A percentile compares a stretch with the other conserved stretches of the same genome.
phyloP scores from a whole-genome alignment of 2,888 invertebrate species.

The Nycteola revayana region DNA sequence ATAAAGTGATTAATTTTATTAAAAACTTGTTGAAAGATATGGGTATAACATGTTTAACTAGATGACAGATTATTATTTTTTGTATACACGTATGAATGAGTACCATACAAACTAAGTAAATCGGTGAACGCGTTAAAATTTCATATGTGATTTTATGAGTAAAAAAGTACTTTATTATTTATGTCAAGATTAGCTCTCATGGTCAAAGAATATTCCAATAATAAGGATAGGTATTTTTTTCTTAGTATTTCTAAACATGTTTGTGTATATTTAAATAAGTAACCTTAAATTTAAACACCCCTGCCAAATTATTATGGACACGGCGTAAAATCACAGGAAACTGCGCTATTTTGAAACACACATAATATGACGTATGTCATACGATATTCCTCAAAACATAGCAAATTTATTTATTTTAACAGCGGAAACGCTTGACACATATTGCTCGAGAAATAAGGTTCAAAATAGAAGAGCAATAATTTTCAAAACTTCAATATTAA shows the following conservation, averaged over 20 bases:
- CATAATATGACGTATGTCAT: conserved; percentile 54
- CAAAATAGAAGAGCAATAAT: conserved; percentile 25
- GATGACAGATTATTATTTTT: no score
- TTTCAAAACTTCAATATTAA: conserved; percentile 1
- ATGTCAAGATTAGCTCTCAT: no score
- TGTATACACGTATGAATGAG: no score
- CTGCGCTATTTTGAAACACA: conserved; percentile 53
- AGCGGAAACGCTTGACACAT: conserved; percentile 10
- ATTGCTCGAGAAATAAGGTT: conserved; percentile 21
- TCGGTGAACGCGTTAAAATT: no score
- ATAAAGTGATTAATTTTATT: conserved; percentile 30
- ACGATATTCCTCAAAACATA: conserved; percentile 44
- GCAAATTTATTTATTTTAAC: conserved; percentile 14
- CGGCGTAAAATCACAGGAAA: conserved; percentile 50
- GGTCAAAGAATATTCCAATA: no score
- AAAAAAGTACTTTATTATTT: no score
- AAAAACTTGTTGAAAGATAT: conserved; percentile 15
- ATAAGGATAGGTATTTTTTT: no score
- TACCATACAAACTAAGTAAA: background rate
- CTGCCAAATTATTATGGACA: conserved; percentile 28
- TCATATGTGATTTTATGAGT: no score
- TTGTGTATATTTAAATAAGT: background rate
- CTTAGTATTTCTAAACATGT: background rate
- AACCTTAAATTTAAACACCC: conserved; percentile 1
- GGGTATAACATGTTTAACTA: background rate